phyloP scores from a whole-genome alignment of 2,888 invertebrate genomes.

The Nymphalis polychloros region DNA sequence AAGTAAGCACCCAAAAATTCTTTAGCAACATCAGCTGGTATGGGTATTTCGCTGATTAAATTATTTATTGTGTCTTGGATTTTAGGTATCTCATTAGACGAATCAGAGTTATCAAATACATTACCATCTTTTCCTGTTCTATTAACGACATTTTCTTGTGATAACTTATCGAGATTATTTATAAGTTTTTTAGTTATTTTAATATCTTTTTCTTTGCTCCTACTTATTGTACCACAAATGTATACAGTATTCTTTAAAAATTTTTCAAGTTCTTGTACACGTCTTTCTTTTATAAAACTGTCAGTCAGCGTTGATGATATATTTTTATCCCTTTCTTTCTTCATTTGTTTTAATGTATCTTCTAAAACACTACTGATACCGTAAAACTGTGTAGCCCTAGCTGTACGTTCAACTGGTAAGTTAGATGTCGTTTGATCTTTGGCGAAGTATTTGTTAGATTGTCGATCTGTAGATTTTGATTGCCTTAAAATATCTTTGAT shows the following conservation, averaged over 20 bases:
- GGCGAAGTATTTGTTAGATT: constrained; percentile 56
- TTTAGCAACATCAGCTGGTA: constrained; percentile 60
- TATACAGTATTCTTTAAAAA: constrained; percentile 68
- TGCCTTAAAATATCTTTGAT: constrained; percentile 49
- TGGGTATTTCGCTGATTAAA: constrained; percentile 59
- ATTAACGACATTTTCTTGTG: constrained; percentile 37
- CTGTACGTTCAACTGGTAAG: constrained; percentile 43
- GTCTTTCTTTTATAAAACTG: constrained; percentile 60
- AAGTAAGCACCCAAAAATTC: constrained; percentile 64
- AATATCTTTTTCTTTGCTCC: constrained; percentile 60
- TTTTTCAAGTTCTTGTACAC: constrained; percentile 65
- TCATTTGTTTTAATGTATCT: constrained; percentile 34
- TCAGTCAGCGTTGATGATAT: constrained; percentile 41
- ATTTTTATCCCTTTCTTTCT: constrained; percentile 31
- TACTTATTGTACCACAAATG: constrained; percentile 54
- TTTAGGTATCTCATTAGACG: constrained; percentile 56
- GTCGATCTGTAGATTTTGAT: constrained; percentile 53
- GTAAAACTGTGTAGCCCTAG: constrained; percentile 59
- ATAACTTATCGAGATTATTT: constrained; percentile 53
- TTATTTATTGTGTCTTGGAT: constrained; percentile 64
- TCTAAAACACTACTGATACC: constrained; percentile 44
- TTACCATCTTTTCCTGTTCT: constrained; percentile 35
- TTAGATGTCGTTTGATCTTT: constrained; percentile 60
- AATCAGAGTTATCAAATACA: constrained; percentile 47
- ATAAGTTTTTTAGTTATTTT: constrained; percentile 62